A percentile compares a stretch with the other conserved stretches of the same genome.
Evolutionary conservation across 2,797 vertebrate species (phyloP).

Genomic region (Gallinago stenura): DNA sequence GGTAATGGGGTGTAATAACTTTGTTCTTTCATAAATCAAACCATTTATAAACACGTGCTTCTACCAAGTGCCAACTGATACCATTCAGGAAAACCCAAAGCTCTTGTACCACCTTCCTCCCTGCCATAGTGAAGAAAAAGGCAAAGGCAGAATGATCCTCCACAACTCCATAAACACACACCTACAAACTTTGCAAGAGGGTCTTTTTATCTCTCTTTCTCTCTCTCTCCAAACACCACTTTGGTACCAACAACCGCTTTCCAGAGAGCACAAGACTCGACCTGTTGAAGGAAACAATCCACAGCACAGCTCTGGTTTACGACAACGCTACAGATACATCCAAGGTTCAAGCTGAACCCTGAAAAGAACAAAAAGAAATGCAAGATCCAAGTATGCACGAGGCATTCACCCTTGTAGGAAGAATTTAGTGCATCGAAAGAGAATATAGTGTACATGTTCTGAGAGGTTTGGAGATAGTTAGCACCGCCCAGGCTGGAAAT

Average conservation of each 20-base stretch:
- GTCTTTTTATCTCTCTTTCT: not conserved
- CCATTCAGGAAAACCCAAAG: not conserved
- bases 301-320: not conserved
- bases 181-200: not conserved
- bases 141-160: not conserved
- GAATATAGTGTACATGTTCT: not conserved
- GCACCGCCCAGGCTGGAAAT: not conserved
- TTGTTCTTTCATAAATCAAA: not conserved
- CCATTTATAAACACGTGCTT: not conserved
- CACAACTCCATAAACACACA: not conserved
- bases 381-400: not conserved
- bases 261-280: not conserved
- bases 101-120: not conserved
- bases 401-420: not conserved
- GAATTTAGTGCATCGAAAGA: not conserved
- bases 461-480: not conserved
- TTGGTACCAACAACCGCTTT: not conserved
- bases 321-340: not conserved
- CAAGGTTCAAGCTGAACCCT: not conserved
- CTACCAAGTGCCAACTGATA: not conserved
- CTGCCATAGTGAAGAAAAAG: not conserved
- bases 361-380: not conserved
- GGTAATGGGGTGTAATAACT: not conserved
- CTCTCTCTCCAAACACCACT: not conserved
- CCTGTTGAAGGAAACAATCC: not conserved